Evolutionary conservation across 2,888 invertebrate genomes (phyloP), one percentile per base, ranked within the genome.

Genomic region (Ptycholaimellus sp.): DNA sequence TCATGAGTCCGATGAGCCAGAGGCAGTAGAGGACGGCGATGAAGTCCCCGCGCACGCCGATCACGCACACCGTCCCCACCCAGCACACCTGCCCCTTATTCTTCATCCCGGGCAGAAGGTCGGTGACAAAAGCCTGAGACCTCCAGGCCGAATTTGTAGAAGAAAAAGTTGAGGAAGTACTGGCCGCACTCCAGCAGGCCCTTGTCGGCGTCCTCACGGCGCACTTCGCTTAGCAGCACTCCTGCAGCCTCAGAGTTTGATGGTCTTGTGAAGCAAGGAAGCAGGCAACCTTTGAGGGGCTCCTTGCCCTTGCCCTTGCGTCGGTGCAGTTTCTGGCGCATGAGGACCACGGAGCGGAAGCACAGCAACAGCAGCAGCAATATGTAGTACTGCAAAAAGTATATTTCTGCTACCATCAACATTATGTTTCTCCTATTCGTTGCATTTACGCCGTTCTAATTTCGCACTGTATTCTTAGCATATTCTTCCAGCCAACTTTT

Each of bases 61-160:
- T 80, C 19, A 81, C 70, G 2, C 74, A 71, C 33, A 83, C 81
- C 7, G 78, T 69, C 31, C 74, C 73, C 49, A 87, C 76, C 46
- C 85, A 64, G 37, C 77, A 76, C 37, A 82, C 69, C 77, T 79
- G 61, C 18, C 51, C 45, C 18, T 37, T 22, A 9, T 23, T 23
- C 25, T 23, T 23, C 7, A 23, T 9, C 7, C 7, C 6, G 25
- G 25, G 25, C 13, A 9, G 37, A 74, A 67, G 1, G 64, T 66
- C 22, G 63, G 63, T 16, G 87, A 68, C 36, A 65, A 65, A 40
- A 63, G 46, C 17, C 60, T 46, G 17, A 6, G 57, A 76, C 74
- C 69, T 85, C 85, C 16, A 82, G 68, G 9, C 93, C 93, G 64
- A 90, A 87, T 59, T 85, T 85, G 61, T 82, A 90, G 62, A 81